Conservation (phyloP, 64 coral and sea anemone genomes). For the Pocillopora damicornis region DNA sequence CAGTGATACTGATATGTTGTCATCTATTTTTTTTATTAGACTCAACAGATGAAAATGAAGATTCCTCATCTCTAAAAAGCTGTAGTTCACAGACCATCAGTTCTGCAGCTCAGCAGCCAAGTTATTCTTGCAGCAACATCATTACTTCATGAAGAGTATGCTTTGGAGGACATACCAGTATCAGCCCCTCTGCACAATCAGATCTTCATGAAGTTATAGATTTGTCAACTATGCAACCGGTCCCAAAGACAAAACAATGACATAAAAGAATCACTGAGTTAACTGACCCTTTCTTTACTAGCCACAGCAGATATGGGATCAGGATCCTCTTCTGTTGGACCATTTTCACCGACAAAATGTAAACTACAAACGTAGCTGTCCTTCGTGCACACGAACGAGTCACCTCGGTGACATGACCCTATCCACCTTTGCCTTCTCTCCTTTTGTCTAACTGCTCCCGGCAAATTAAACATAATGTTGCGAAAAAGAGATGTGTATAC, state of each 20-base stretch:
- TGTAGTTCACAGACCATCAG: conserved; percentile 23
- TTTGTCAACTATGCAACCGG: conserved; percentile 22
- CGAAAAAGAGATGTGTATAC: too few species aligned
- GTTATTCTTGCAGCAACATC: not conserved
- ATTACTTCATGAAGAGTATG: not conserved
- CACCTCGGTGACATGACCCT: not conserved
- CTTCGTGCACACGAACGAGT: too few species aligned
- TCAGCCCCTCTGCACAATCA: not conserved
- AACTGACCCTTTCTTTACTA: too few species aligned
- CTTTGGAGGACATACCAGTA: not conserved
- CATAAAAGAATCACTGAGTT: too few species aligned
- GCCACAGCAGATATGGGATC: too few species aligned
- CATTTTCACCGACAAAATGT: not conserved
- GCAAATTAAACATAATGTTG: too few species aligned
- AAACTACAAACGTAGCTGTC: not conserved
- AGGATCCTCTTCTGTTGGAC: too few species aligned
- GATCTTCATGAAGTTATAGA: conserved; percentile 38
- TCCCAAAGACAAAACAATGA: too few species aligned
- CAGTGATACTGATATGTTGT: not conserved
- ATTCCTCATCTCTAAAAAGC: conserved; percentile 30
- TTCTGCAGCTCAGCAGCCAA: not conserved
- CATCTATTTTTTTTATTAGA: conserved; percentile 8
- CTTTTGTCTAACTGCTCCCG: too few species aligned
- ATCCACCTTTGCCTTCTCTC: not conserved
- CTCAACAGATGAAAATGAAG: not conserved